These are phyloP conservation scores for Tachypleus tridentatus DNA, from an alignment of 1,140 invertebrate species.

Conservation along the genomic window DNA sequence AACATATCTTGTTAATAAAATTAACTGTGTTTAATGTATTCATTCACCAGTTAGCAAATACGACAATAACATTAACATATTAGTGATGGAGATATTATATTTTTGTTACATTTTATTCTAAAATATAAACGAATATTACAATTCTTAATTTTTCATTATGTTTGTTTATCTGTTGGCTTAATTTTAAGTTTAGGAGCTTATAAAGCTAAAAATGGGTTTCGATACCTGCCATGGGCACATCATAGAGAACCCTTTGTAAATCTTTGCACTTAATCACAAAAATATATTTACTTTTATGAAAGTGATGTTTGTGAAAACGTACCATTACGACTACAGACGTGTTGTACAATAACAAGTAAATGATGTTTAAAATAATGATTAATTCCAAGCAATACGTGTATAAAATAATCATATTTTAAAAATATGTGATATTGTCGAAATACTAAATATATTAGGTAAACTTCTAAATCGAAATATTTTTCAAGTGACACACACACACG, in stretches of 20 bases:
- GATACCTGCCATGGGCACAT: no score
- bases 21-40: no score
- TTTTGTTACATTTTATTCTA: not conserved
- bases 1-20: no score
- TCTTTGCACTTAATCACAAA: not conserved
- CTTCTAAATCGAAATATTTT: no score
- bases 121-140: not conserved
- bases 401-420: not conserved
- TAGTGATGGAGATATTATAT: not conserved
- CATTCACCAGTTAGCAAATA: no score
- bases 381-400: not conserved
- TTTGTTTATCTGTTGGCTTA: not conserved
- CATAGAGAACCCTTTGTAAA: not conserved
- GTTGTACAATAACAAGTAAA: conserved; percentile 4
- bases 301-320: not conserved
- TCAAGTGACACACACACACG: no score
- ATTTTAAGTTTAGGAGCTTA: not conserved
- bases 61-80: not conserved
- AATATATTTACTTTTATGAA: not conserved
- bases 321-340: conserved; percentile 1
- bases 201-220: not conserved
- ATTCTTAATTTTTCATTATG: not conserved
- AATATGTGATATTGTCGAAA: not conserved
- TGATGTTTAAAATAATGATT: conserved; percentile 3
- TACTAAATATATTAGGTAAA: no score